Evolutionary conservation across 2,888 invertebrate genomes (phyloP).

Genomic region (Scelioninae gen. 1): DNA sequence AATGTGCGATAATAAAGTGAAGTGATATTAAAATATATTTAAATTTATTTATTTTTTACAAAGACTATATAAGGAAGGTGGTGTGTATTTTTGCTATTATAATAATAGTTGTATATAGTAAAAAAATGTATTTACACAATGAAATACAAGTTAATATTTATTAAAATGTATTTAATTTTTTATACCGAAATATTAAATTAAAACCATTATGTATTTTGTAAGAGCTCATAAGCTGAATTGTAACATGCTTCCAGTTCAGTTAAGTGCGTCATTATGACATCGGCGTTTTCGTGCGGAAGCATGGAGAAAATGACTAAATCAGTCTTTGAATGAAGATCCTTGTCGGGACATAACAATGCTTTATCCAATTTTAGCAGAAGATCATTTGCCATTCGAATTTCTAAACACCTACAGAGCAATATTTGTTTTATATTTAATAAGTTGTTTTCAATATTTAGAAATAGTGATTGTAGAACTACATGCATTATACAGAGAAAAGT

Average conservation of each 20-base stretch:
- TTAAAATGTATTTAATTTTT: too few species aligned
- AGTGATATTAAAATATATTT: too few species aligned
- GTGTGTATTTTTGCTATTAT: not conserved
- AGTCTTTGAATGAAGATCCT: constrained; percentile 75
- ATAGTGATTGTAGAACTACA: not conserved
- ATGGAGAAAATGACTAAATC: constrained; percentile 73
- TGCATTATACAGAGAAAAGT: too few species aligned
- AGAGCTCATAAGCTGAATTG: constrained; percentile 74
- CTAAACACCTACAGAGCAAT: constrained; percentile 73
- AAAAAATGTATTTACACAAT: constrained; percentile 38
- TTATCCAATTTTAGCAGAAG: constrained; percentile 77
- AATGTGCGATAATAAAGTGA: constrained; percentile 70
- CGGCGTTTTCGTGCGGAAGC: constrained; percentile 65
- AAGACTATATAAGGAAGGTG: too few species aligned
- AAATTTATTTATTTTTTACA: too few species aligned
- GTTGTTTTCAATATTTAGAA: not conserved
- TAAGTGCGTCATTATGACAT: constrained; percentile 69
- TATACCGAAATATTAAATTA: not conserved
- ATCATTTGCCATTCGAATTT: constrained; percentile 80
- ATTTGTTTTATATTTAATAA: too few species aligned
- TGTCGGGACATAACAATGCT: constrained; percentile 77
- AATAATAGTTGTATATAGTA: constrained; percentile 18
- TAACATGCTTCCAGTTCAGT: constrained; percentile 77
- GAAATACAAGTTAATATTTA: too few species aligned
- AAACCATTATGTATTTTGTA: constrained; percentile 21